phyloP scores from a whole-genome alignment of 2,888 invertebrate genomes.

The Drosophila quinaria region DNA sequence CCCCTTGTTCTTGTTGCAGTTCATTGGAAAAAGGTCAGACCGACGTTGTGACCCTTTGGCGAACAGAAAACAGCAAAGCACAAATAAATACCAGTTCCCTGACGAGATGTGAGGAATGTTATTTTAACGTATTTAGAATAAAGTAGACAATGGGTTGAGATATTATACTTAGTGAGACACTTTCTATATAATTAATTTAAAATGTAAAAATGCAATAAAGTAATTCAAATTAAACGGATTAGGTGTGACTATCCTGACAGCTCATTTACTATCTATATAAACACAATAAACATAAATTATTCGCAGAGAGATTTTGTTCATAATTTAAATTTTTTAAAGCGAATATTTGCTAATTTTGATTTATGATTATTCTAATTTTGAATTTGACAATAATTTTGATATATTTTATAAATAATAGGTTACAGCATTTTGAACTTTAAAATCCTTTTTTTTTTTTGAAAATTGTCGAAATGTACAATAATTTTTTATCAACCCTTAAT shows the following conservation, averaged over 20 bases:
- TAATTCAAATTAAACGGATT: not conserved
- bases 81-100: slow-evolving; percentile 18
- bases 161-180: not conserved
- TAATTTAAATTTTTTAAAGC: too few relatives aligned
- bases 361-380: too few relatives aligned
- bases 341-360: too few relatives aligned
- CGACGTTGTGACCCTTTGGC: slow-evolving; percentile 62
- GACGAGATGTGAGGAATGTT: slow-evolving; percentile 13
- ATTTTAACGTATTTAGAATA: slow-evolving; percentile 2
- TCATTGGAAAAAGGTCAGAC: slow-evolving; percentile 69
- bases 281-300: too few relatives aligned
- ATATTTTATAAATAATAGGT: too few relatives aligned
- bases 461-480: not conserved
- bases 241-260: not conserved
- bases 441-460: not conserved
- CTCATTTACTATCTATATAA: too few relatives aligned
- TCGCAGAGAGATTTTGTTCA: too few relatives aligned
- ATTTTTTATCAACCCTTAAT: not conserved
- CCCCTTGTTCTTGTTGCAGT: slow-evolving; percentile 40
- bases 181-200: not conserved
- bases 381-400: too few relatives aligned
- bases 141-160: slow-evolving; percentile 5
- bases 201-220: not conserved
- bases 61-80: slow-evolving; percentile 10
- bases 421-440: too few relatives aligned